Evolutionary conservation across 2,113 vertebrate species (phyloP), one percentile per base, ranked within the genome.

Genomic region (Paradisaea rubra): DNA sequence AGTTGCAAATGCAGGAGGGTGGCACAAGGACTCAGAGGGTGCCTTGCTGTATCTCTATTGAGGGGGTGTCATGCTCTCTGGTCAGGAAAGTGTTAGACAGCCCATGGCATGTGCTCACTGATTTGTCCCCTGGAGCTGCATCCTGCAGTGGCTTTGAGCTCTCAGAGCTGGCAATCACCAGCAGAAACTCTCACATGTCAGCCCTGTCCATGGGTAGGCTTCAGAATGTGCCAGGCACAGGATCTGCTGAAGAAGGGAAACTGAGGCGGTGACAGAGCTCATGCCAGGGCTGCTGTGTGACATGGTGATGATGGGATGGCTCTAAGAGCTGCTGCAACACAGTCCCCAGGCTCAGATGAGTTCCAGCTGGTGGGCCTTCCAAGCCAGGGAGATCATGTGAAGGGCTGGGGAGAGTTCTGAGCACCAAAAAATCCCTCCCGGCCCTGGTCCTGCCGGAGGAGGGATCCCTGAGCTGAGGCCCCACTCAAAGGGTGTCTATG

Each of bases 41-140:
- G 5, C 64, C 23, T 69, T 0, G 0, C 33, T 66, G 4, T 12
- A 0, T 23, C 15, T 60, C n/a, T 77, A 31, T 19, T 42, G 28
- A 16, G 3, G 1, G 2, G 1, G 2, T 25, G 15, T 11, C 3
- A 0, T 28, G 50, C 11, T 80, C 10, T 27, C 24, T 50, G 22
- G 7, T 41, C 33, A 42, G 57, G 35, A 44, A 39, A 23, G 17
- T 0, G 1, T 60, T 53, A 53, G 42, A 41, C 12, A 35, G 7
- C 11, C 13, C 13, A 33, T 0, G 1, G n/a, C 10, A 22, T 56
- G 4, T 37, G 22, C 22, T 56, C 1, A 0, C 50, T 52, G 57
- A 30, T 13, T 47, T 78, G 44, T 64, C 7, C 21, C 42, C 30
- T 78, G 69, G 37, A 60, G 19, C 54, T 81, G 84, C n/a, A 31